These are phyloP conservation scores for Zeuzera pyrina DNA, from an alignment of 2,888 invertebrate genomes.

Conservation along the genomic window DNA sequence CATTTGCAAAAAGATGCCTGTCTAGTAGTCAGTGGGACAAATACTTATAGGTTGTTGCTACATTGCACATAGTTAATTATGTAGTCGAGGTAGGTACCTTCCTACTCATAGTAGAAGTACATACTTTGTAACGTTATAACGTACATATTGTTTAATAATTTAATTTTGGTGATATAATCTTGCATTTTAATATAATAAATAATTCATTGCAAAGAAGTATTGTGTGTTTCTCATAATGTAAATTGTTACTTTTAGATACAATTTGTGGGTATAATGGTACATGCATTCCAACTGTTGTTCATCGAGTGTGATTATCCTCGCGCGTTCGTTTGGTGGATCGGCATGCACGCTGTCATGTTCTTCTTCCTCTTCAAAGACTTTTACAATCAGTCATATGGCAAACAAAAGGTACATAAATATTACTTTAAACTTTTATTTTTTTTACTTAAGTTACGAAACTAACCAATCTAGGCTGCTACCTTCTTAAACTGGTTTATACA, in stretches of 20 bases:
- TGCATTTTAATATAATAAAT: neutral
- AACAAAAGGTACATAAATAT: slow-evolving; percentile 28
- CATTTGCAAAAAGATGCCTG: no score
- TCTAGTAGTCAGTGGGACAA: no score
- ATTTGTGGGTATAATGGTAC: slow-evolving; percentile 91
- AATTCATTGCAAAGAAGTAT: neutral
- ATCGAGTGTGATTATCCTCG: slow-evolving; percentile 94
- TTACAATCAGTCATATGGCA: slow-evolving; percentile 85
- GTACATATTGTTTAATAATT: no score
- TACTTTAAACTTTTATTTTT: neutral
- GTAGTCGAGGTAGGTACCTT: no score
- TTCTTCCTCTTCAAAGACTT: slow-evolving; percentile 96
- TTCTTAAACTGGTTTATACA: no score
- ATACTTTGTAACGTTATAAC: no score
- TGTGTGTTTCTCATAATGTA: neutral
- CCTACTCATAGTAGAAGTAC: no score
- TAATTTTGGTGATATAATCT: no score
- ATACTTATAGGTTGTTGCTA: no score
- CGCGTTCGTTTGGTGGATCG: slow-evolving; percentile 97
- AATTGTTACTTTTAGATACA: slow-evolving; percentile 76
- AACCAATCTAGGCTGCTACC: no score
- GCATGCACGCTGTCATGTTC: slow-evolving; percentile 96
- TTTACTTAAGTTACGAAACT: no score
- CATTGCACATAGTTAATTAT: no score
- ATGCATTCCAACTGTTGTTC: slow-evolving; percentile 93